phyloP scores from a whole-genome alignment of 1,140 invertebrate species.

The Lepidostoma basale region DNA sequence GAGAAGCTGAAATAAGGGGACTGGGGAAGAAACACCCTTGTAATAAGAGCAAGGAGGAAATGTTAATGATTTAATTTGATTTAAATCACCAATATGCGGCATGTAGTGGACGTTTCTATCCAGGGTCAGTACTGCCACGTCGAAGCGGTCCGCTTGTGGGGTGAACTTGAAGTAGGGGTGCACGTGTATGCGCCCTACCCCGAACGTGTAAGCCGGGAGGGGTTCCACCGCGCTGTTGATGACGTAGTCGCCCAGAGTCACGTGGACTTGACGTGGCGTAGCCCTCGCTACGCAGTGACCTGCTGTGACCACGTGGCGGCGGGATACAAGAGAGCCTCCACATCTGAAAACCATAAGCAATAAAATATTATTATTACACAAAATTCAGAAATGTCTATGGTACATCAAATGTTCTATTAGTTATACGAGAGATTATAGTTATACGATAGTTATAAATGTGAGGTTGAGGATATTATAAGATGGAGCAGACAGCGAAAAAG shows the following conservation, averaged over 20 bases:
- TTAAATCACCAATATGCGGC: slow-evolving; percentile 82
- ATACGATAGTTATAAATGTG: too few relatives aligned
- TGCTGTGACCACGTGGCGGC: slow-evolving; percentile 92
- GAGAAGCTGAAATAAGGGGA: too few relatives aligned
- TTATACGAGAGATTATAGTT: too few relatives aligned
- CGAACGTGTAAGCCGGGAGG: slow-evolving; percentile 87
- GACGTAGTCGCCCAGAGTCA: slow-evolving; percentile 91
- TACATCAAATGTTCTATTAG: too few relatives aligned
- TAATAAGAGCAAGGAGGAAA: too few relatives aligned
- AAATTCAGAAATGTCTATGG: too few relatives aligned
- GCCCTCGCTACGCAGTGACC: slow-evolving; percentile 95
- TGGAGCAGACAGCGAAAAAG: too few relatives aligned
- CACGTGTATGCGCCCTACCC: slow-evolving; percentile 85
- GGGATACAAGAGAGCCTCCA: slow-evolving; percentile 91
- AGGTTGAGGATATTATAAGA: too few relatives aligned
- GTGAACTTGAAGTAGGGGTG: slow-evolving; percentile 96
- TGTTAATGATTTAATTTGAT: too few relatives aligned
- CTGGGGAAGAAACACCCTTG: too few relatives aligned
- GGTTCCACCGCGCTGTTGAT: slow-evolving; percentile 92
- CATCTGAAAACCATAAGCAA: slow-evolving; percentile 77
- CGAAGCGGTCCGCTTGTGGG: slow-evolving; percentile 87
- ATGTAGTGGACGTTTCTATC: slow-evolving; percentile 88
- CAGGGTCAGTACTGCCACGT: slow-evolving; percentile 88
- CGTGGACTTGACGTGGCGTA: slow-evolving; percentile 85
- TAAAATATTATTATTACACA: too few relatives aligned